Base-by-base conservation (phyloP, 2,797 vertebrate genomes). In the Rhynchotus rufescens region DNA sequence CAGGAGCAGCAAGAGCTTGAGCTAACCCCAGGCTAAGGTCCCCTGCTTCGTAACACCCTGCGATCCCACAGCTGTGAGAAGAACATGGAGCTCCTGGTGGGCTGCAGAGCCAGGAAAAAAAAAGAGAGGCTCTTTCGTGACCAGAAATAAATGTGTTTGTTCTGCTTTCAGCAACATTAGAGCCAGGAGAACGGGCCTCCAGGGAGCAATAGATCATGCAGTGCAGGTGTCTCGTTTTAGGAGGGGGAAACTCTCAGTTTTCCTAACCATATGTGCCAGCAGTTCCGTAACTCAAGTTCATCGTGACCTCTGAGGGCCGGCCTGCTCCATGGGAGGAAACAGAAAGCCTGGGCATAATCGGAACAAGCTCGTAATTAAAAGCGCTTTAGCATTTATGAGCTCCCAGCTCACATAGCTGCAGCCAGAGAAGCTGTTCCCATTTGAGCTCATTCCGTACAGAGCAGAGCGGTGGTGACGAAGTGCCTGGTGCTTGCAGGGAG, bases 161-260 rank as follows among this genome's bases (percentile, higher is more conserved):
- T 97, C 93, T 97, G 94, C 90, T 95, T 92, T 95, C 95, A 91
- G 83, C 94, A 92, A 67, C 1, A 0, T 84, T 94, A 64, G 15
- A 88, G 87, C 91, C 94, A 74, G 79, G 71, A 96, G 91, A 96
- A 95, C 2, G 8, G 68, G 85, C 71, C 97, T 79, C 77, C 25
- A 56, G 96, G 90, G 96, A 96, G 65, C 75, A 49, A 86, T 88
- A 71, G 93, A 95, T 98, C 97, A 94, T 69, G 84, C 73, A 20
- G 14, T 40, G 59, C 94, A 96, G 96, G 96, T 97, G 95, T 96
- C 92, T 97, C 64, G 88, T 94, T 95, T 72, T 93, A 93, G 92
- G 88, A 26, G 45, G 77, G 94, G 80, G 57, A 95, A 94, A 80
- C 83, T 91, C 94, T 96, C 94, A 94, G 94, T 73, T 94, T 93